A percentile compares a stretch with the other conserved stretches of the same genome.
These are phyloP conservation scores for Speoplatyrhinus poulsoni DNA, from an alignment of 2,113 vertebrate genomes.

Conservation along the genomic window DNA sequence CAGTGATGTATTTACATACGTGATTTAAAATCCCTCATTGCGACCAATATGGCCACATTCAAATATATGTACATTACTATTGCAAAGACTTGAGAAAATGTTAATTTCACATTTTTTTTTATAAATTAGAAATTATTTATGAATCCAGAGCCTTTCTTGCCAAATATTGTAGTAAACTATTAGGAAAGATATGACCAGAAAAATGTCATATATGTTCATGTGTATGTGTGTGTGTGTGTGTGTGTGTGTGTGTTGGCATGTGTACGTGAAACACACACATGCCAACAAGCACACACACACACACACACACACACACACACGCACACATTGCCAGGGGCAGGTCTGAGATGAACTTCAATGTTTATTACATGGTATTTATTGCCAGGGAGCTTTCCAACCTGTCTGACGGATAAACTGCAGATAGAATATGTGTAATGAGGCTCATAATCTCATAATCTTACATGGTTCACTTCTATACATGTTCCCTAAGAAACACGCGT, in stretches of 20 bases:
- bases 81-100: too few species aligned
- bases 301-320: slow-evolving; percentile 15
- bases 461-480: too few species aligned
- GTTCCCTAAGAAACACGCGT: not conserved
- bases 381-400: not conserved
- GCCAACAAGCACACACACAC: not conserved
- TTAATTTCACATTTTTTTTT: too few species aligned
- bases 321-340: slow-evolving; percentile 12
- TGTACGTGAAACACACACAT: not conserved
- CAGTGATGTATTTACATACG: too few species aligned
- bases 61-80: too few species aligned
- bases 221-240: not conserved
- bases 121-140: too few species aligned
- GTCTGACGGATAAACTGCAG: slow-evolving; percentile 79
- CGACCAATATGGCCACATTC: too few species aligned
- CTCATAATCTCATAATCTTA: slow-evolving; percentile 38
- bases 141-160: too few species aligned
- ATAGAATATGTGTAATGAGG: slow-evolving; percentile 67
- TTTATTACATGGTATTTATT: slow-evolving; percentile 57
- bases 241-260: not conserved
- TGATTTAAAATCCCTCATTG: too few species aligned
- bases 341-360: slow-evolving; percentile 63
- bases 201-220: too few species aligned
- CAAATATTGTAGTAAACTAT: too few species aligned
- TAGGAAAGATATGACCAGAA: too few species aligned